Evolutionary conservation across 1,140 invertebrate species (phyloP), one percentile per base, ranked within the genome.

Genomic region (Trypoxylus dichotomus): DNA sequence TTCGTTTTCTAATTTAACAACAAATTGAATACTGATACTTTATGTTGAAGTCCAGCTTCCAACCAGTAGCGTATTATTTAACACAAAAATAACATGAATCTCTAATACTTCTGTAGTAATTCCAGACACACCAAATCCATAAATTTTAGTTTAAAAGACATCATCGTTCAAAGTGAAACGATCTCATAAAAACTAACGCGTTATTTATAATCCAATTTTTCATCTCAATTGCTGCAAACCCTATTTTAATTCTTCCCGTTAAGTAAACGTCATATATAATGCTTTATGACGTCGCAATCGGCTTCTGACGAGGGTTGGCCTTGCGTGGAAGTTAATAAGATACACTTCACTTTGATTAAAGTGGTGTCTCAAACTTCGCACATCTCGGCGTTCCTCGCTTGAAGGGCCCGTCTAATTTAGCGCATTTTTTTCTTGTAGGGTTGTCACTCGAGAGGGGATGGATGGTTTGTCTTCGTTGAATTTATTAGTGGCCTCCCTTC

Each of bases 321-420:
- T 25, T 24, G 60, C 60, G 21, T 29, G 60, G 3, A 27, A 68
- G 60, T 27, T 68, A 68, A 68, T 68, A 68, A 68, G 25, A 68
- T 68, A 68, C 60, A 68, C 60, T 68, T 68, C 19, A 10, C 6
- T 68, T 29, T 68, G 60, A 68, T 68, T 68, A 68, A 68, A 68
- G 27, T 27, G 7, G 60, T 29, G 27, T 68, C 60, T 68, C 60
- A 15, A 24, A 27, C 8, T 27, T 68, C 11, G 24, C 21, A 68
- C 15, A 10, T 68, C 24, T 10, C 24, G 27, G 24, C 6, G 19
- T 27, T 3, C 47, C 19, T 19, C 15, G 19, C 15, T 54, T 54
- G 47, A 6, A 19, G 47, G 7, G 47, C n/a, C n/a, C n/a, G n/a
- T n/a, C n/a, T n/a, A n/a, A n/a, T n/a, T n/a, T n/a, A n/a, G n/a